A percentile compares a stretch with the other conserved stretches of the same genome.
Conservation (phyloP, 2,113 vertebrate genomes). For the human region GRCh38 chr12:98808001-98808500, state of each 20-base stretch:
- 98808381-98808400: not conserved
- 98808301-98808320: constrained; percentile 8
- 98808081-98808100: constrained; percentile 71
- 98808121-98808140: constrained; percentile 39
- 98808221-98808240: not conserved
- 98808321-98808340: not conserved
- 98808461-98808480: not conserved
- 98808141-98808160: constrained; percentile 30
- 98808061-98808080: constrained; percentile 40
- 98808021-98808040: constrained; percentile 54
- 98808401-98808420: not conserved
- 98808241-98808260: constrained; percentile 40
- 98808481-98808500: not conserved
- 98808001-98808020: constrained; percentile 64
- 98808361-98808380: not conserved
- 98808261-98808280: constrained; percentile 27
- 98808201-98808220: constrained; percentile 22
- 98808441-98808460: not conserved
- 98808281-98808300: not conserved
- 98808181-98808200: constrained; percentile 36
- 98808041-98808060: constrained; percentile 52
- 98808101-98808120: constrained; percentile 71
- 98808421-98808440: not conserved
- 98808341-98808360: not conserved
- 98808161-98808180: not conserved